Percentiles rank a stretch among this genome's conserved stretches.
These are phyloP conservation scores for Cephalopterus ornatus DNA, from an alignment of 2,113 vertebrate genomes.

Conservation along the genomic window DNA sequence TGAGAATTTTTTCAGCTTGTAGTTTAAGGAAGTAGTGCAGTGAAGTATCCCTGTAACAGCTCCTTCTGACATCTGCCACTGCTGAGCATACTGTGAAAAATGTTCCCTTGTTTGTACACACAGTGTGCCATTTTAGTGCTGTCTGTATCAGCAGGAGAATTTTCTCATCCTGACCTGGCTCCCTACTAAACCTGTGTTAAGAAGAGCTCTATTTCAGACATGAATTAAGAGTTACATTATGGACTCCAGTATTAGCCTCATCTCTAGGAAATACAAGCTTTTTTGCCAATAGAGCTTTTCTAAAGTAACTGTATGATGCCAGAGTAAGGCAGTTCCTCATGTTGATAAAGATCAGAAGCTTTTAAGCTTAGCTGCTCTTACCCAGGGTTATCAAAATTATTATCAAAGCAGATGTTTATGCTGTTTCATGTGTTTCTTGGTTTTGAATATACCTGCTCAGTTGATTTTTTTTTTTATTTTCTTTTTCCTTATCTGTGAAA, in stretches of 20 bases:
- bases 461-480: not conserved
- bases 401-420: not conserved
- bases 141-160: not conserved
- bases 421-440: not conserved
- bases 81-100: not conserved
- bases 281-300: not conserved
- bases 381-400: not conserved
- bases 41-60: not conserved
- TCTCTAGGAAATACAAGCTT: not conserved
- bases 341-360: not conserved
- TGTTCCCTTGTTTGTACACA: not conserved
- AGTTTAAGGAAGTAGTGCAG: not conserved
- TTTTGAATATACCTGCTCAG: not conserved
- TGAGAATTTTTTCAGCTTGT: not conserved
- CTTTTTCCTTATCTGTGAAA: not conserved
- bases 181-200: not conserved
- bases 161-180: not conserved
- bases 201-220: not conserved
- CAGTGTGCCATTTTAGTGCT: not conserved
- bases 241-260: not conserved
- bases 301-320: not conserved
- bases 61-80: not conserved
- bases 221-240: not conserved
- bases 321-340: not conserved
- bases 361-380: not conserved